Evolutionary conservation across 2,113 vertebrate species (phyloP), one percentile per base, ranked within the genome.

Genomic region (Phalacrocorax brasilianus): DNA sequence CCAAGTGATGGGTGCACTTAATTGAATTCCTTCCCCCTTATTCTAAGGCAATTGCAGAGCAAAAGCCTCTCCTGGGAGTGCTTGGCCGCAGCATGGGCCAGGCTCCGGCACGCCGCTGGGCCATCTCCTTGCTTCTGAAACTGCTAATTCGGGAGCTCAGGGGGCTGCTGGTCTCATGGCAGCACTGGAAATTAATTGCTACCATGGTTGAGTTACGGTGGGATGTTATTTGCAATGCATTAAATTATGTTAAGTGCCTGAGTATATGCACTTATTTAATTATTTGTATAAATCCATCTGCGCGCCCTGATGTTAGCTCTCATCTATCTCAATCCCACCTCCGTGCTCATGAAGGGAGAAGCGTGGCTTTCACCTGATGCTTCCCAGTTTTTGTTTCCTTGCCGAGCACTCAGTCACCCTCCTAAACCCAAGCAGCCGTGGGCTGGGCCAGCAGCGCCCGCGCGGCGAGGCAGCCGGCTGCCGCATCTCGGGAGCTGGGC

Each of bases 401-500:
- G 49, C 81, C 32, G 81, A 56, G 56, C 33, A 11, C 24, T 58
- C 33, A 49, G 26, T 89, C 15, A 5, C n/a, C 26, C 27, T 20
- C 18, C 0, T 11, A 8, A 59, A 63, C 30, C 27, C 47, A 6
- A 42, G 23, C 1, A 38, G 6, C n/a, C 1, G 2, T 15, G 38
- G 44, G 38, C 50, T 47, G 42, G 55, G 49, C 68, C 30, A 12
- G 33, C 3, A 0, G 38, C 1, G 2, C 59, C 61, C 30, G 8
- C 0, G 4, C 3, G 2, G 16, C 17, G 14, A 50, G 30, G 79
- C 26, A 35, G 26, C n/a, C 3, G 6, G 18, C 26, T 44, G 47
- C 55, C 0, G 3, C 8, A 15, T 33, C 49, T 26, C 7, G 1
- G 78, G 9, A 32, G n/a, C 53, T 2, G 27, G 24, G 24, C 0